phyloP scores from a whole-genome alignment of 1,140 invertebrate species.

The Antheraea pernyi region DNA sequence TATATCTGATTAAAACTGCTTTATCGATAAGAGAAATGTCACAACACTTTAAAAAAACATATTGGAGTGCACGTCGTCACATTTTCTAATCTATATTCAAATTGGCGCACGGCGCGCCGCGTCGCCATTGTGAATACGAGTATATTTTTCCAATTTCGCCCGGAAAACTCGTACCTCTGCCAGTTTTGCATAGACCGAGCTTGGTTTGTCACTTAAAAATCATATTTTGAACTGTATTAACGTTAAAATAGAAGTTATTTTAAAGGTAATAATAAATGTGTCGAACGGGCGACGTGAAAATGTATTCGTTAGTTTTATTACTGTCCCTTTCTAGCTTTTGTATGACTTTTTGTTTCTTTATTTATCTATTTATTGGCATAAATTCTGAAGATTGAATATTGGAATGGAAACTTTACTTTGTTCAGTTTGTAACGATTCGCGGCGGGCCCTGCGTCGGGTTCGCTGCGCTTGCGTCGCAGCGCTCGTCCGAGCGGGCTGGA shows the following conservation, averaged over 20 bases:
- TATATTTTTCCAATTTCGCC: slow-evolving; percentile 71
- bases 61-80: slow-evolving; percentile 65
- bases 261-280: slow-evolving; percentile 9
- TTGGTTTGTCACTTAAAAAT: neutral
- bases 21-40: neutral
- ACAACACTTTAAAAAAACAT: slow-evolving; percentile 51
- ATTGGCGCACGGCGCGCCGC: slow-evolving; percentile 52
- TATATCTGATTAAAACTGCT: no score
- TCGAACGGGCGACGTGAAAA: slow-evolving; percentile 21
- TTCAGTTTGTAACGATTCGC: no score
- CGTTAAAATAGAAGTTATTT: neutral
- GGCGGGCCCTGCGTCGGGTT: no score
- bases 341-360: slow-evolving; percentile 20
- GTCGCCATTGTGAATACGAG: slow-evolving; percentile 56
- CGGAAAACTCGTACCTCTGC: slow-evolving; percentile 46
- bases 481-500: no score
- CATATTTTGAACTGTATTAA: slow-evolving; percentile 6
- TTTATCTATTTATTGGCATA: slow-evolving; percentile 1
- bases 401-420: no score
- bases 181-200: slow-evolving; percentile 16
- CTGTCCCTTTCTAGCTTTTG: slow-evolving; percentile 24
- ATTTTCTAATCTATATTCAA: slow-evolving; percentile 74
- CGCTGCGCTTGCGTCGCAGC: no score
- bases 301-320: slow-evolving; percentile 20
- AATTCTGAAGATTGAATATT: neutral